These are phyloP conservation scores for Myrmophylax atrothorax DNA, from an alignment of 2,113 vertebrate species.

Conservation along the genomic window DNA sequence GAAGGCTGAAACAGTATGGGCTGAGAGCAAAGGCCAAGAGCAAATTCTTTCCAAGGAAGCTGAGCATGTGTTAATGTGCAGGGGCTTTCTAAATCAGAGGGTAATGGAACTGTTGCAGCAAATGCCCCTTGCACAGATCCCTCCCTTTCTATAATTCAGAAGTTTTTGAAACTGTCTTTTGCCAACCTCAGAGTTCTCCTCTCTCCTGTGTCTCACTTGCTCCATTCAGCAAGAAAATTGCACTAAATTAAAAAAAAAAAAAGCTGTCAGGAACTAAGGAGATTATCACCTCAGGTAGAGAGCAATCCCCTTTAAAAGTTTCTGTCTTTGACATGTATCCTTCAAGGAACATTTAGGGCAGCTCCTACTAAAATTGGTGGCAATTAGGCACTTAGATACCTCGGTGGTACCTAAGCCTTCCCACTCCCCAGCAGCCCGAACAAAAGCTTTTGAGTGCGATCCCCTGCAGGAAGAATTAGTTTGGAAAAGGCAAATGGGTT, in stretches of 20 bases:
- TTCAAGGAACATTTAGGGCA: neutral
- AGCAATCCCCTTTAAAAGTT: neutral
- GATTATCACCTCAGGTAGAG: neutral
- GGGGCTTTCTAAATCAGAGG: neutral
- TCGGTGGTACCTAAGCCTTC: neutral
- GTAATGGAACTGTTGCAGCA: neutral
- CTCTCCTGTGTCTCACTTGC: neutral
- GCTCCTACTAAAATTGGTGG: neutral
- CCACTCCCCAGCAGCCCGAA: neutral
- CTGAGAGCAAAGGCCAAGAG: neutral
- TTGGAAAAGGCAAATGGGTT: constrained; percentile 35
- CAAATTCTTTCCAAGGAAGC: neutral
- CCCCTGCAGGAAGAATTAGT: constrained; percentile 12
- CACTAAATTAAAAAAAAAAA: neutral
- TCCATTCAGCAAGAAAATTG: neutral
- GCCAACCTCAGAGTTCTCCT: neutral
- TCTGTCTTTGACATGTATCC: constrained; percentile 19
- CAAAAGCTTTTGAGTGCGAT: neutral
- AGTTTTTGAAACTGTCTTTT: neutral
- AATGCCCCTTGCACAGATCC: neutral
- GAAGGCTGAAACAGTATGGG: neutral
- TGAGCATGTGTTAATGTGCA: neutral
- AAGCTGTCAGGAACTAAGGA: neutral
- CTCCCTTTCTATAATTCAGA: neutral
- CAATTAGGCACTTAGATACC: constrained; percentile 8